These are phyloP conservation scores for Drosophila sturtevanti DNA, from an alignment of 1,140 invertebrate genomes.

Conservation along the genomic window DNA sequence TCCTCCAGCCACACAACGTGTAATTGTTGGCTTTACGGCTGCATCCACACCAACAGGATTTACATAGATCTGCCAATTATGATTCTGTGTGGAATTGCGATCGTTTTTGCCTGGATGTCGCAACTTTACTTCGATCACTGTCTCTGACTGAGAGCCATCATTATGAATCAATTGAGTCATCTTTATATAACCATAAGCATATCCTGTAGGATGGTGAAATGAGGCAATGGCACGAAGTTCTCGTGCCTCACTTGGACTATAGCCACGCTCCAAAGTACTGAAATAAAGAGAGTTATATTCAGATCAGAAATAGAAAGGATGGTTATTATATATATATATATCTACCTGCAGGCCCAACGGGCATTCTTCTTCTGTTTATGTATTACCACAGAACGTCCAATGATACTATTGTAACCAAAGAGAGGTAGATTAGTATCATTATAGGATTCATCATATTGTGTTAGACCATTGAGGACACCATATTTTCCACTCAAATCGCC, in stretches of 20 bases:
- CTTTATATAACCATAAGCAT: constrained; percentile 93
- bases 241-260: constrained; percentile 91
- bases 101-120: constrained; percentile 92
- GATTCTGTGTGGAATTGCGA: constrained; percentile 91
- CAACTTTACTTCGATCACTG: constrained; percentile 93
- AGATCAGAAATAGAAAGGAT: no score
- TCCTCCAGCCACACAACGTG: constrained; percentile 94
- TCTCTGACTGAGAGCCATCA: constrained; percentile 94
- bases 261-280: constrained; percentile 92
- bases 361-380: constrained; percentile 87
- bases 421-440: constrained; percentile 94
- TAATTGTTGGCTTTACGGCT: constrained; percentile 89
- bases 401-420: constrained; percentile 91
- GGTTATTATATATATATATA: no score
- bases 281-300: background rate
- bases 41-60: constrained; percentile 97
- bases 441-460: constrained; percentile 85
- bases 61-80: constrained; percentile 96
- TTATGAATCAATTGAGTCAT: constrained; percentile 94
- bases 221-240: constrained; percentile 94
- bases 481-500: constrained; percentile 96
- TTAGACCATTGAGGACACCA: constrained; percentile 87
- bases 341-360: constrained; percentile 89
- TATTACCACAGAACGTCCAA: constrained; percentile 93
- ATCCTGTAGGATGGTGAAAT: constrained; percentile 94